phyloP scores from a whole-genome alignment of 2,113 vertebrate species.

The Semicossyphus pulcher region DNA sequence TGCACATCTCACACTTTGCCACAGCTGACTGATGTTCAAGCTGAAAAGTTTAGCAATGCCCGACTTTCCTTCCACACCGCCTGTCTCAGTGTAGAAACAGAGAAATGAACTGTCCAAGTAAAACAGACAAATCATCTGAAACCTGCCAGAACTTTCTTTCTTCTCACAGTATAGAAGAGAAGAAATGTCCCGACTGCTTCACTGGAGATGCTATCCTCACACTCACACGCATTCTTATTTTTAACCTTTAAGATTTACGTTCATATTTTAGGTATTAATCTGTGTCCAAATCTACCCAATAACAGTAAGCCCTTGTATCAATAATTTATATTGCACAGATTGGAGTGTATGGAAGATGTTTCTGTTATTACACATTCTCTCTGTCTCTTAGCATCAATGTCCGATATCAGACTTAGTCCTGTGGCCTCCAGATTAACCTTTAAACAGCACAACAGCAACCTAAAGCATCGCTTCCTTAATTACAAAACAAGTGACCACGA shows the following conservation, averaged over 20 bases:
- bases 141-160: not conserved
- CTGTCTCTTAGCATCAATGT: not conserved
- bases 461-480: too few species aligned
- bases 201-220: too few species aligned
- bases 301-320: not conserved
- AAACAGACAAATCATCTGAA: not conserved
- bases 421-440: not conserved
- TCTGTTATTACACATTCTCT: not conserved
- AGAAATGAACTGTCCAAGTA: not conserved
- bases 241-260: not conserved
- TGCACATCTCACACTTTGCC: not conserved
- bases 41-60: constrained; percentile 12
- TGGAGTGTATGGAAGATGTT: not conserved
- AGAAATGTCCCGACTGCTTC: not conserved
- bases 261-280: not conserved
- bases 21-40: not conserved
- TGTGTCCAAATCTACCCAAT: not conserved
- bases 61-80: not conserved
- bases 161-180: not conserved
- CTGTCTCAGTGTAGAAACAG: not conserved
- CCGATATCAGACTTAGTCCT: not conserved
- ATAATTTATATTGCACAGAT: not conserved
- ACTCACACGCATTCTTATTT: not conserved
- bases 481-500: not conserved
- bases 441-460: not conserved